Conservation (phyloP, 2,888 invertebrate genomes). For the Sarcophaga carnaria region DNA sequence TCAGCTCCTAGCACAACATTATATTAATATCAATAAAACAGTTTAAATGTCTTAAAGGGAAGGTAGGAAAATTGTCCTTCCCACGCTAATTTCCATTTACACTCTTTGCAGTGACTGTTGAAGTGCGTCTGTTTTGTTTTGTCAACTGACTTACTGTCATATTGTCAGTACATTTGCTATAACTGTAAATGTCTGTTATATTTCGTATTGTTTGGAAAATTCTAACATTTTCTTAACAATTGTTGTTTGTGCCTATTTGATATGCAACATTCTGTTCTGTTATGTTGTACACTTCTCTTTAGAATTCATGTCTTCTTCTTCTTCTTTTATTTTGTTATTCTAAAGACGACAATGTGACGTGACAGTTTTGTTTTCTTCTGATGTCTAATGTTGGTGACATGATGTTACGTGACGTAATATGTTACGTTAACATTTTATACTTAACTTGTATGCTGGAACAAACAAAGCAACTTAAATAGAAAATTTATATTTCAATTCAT, state of each 20-base stretch:
- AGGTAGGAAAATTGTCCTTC: neutral
- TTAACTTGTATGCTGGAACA: neutral
- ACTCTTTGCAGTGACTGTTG: neutral
- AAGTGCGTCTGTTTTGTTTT: neutral
- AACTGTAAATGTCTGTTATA: constrained; percentile 36
- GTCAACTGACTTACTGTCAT: constrained; percentile 20
- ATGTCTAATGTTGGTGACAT: constrained; percentile 75
- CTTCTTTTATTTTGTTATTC: neutral
- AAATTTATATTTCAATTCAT: constrained; percentile 35
- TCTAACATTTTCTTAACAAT: constrained; percentile 21
- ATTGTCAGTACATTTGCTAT: constrained; percentile 5
- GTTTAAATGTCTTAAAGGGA: too few species aligned
- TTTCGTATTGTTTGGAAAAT: neutral
- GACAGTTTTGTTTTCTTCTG: constrained; percentile 71
- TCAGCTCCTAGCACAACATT: too few species aligned
- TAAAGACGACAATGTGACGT: constrained; percentile 67
- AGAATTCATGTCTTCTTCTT: constrained; percentile 17
- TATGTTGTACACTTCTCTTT: neutral
- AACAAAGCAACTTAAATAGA: constrained; percentile 21
- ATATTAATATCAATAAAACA: neutral
- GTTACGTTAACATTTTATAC: constrained; percentile 66
- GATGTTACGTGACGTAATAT: constrained; percentile 76
- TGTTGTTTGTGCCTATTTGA: constrained; percentile 44
- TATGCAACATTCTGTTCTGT: constrained; percentile 48
- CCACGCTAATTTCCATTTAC: neutral